Evolutionary conservation across 2,888 invertebrate species (phyloP), one percentile per base, ranked within the genome.

Genomic region (Drosophila kanekoi): DNA sequence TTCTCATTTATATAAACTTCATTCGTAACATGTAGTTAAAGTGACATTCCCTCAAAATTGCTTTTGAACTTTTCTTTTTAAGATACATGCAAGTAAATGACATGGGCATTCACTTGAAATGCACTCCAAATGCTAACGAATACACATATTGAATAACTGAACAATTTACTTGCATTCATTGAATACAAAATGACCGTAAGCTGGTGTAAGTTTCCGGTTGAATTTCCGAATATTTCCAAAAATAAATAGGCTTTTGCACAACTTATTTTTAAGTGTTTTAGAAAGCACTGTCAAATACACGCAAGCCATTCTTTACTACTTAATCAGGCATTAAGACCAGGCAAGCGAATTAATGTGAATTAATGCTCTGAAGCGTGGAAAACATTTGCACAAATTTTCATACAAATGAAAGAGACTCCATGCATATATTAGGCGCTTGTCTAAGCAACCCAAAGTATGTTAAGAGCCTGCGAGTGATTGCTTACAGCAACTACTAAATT

Each of bases 71-170:
- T 48, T 49, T 51, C 45, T 38, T 66, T 45, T 23, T 4, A 44
- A 4, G 3, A 18, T 44, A 37, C 44, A 58, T 43, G 18, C 65
- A 54, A 18, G 11, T 56, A 59, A 49, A 49, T 43, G 13, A n/a
- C 20, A 11, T 18, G 52, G 20, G 32, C 41, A 41, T 57, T 37
- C 44, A 38, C 66, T 66, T 66, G 41, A 18, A 56, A 54, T 61
- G 54, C 76, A 62, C 47, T 75, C 10, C 13, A 40, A 58, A 47
- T 33, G 41, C 44, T 13, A 28, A 68, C 57, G 51, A 38, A 38
- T 60, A 41, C 43, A 28, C n/a, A 18, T 18, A 18, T n/a, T 23
- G 16, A 48, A 53, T 56, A 35, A 47, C 18, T 14, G 38, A 20
- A 20, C 18, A 18, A 18, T 18, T 18, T 18, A 18, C n/a, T n/a